Conservation (phyloP, 2,113 vertebrate species). For the Notothenia coriiceps region DNA sequence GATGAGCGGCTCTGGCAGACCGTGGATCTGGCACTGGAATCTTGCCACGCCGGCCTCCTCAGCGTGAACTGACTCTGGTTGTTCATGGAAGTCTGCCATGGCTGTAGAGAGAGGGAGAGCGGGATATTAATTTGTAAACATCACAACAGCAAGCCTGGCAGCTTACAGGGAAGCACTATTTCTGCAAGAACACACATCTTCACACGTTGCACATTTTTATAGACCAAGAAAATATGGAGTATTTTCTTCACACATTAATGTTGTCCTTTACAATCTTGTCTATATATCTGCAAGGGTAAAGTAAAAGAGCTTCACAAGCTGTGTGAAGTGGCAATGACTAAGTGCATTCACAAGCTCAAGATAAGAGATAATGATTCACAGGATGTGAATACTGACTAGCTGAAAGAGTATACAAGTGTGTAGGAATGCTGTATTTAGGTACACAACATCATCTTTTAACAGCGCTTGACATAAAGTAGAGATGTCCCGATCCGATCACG, state of each 20-base stretch:
- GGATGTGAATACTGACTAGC: constrained; percentile 12
- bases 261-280: background rate
- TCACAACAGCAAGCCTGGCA: constrained; percentile 21
- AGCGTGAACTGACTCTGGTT: constrained; percentile 89
- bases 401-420: background rate
- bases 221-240: background rate
- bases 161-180: background rate
- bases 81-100: constrained; percentile 96
- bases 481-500: no score
- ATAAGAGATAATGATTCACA: constrained; percentile 9
- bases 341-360: constrained; percentile 29
- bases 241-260: constrained; percentile 1
- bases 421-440: background rate
- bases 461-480: background rate
- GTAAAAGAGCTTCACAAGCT: constrained; percentile 5
- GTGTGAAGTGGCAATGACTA: background rate
- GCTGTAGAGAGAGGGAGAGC: constrained; percentile 79
- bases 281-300: background rate
- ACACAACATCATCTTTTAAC: background rate
- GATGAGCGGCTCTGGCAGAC: constrained; percentile 94
- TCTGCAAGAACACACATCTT: background rate
- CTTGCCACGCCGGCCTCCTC: constrained; percentile 93
- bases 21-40: constrained; percentile 98
- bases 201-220: no score
- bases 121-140: constrained; percentile 20